Base-by-base conservation (phyloP, 2,888 invertebrate species). In the Acrobasis consociella region DNA sequence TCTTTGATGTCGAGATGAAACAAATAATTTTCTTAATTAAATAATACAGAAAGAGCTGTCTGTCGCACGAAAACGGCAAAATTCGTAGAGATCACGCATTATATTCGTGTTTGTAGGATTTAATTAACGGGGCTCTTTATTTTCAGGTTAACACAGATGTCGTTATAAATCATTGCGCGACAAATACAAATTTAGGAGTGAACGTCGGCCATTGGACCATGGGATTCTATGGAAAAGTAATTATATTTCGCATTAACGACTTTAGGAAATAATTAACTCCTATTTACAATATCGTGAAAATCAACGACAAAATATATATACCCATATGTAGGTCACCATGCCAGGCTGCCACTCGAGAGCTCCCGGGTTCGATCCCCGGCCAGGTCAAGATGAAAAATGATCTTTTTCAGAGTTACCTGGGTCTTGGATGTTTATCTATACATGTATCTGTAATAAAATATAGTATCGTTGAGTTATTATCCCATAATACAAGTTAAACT, bases 141-240 rank as follows among this genome's bases (percentile, higher is more conserved):
- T 83, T 83, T 63, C 79, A 92, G 92, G 87, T 89, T 50, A 91
- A 92, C 69, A 81, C 81, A 68, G 90, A 92, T 68, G 68, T 91
- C 49, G 69, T 92, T 56, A 76, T 92, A 69, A 92, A 92, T 71
- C 91, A 92, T 72, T 91, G 91, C 69, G 81, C 90, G 38, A 91
- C 92, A 49, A 92, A 92, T 74, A 69, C 77, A 49, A 91, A 92
- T 76, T 78, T 92, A 66, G 90, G 89, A 13, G 71, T 91, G 50
- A 82, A 86, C 66, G 56, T 81, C 53, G 82, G 81, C 11, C 65
- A 67, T 62, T 89, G 89, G 88, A 74, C 77, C 9, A 76, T 87
- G 80, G 91, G 88, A 42, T 91, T 89, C 73, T 79, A 86, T 70
- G 88, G 89, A 69, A 90, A 87, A 80, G 91, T 90, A 63, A 81